Percentiles rank a stretch among this genome's conserved stretches.
phyloP scores from a whole-genome alignment of 2,797 vertebrate species.

The Ataeniobius toweri region DNA sequence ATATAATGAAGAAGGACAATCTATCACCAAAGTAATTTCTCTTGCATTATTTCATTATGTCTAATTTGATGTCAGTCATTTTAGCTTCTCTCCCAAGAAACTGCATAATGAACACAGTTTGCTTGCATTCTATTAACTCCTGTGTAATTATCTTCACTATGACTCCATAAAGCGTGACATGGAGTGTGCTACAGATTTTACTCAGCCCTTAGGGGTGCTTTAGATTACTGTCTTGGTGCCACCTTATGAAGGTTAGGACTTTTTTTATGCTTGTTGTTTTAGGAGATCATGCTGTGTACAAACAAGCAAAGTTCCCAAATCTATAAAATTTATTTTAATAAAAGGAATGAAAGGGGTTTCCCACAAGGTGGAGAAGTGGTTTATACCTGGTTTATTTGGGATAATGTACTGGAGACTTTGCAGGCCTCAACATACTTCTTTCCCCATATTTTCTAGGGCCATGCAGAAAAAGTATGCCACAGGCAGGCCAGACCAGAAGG shows the following conservation, averaged over 20 bases:
- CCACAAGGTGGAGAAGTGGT: constrained; percentile 53
- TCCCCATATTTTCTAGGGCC: constrained; percentile 77
- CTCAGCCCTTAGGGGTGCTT: constrained; percentile 40
- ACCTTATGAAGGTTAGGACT: constrained; percentile 48
- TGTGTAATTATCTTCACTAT: constrained; percentile 52
- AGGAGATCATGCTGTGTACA: constrained; percentile 71
- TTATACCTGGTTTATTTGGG: constrained; percentile 46
- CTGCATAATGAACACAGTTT: constrained; percentile 22
- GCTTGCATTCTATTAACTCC: constrained; percentile 40
- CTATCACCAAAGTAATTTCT: constrained; percentile 86
- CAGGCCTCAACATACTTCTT: constrained; percentile 44
- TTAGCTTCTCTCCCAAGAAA: constrained; percentile 16
- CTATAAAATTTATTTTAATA: constrained; percentile 57
- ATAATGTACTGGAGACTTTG: constrained; percentile 38
- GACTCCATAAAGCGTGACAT: constrained; percentile 51
- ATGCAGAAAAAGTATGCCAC: constrained; percentile 97
- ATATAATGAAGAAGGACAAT: constrained; percentile 94
- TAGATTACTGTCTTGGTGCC: constrained; percentile 43
- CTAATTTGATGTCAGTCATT: constrained; percentile 13
- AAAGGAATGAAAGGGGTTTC: constrained; percentile 59
- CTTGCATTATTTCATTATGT: background rate
- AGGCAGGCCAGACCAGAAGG: constrained; percentile 97
- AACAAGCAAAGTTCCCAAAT: constrained; percentile 70
- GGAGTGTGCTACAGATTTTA: constrained; percentile 47
- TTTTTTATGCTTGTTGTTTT: constrained; percentile 60